phyloP scores from a whole-genome alignment of 2,113 vertebrate genomes.

The Turdus rufiventris region DNA sequence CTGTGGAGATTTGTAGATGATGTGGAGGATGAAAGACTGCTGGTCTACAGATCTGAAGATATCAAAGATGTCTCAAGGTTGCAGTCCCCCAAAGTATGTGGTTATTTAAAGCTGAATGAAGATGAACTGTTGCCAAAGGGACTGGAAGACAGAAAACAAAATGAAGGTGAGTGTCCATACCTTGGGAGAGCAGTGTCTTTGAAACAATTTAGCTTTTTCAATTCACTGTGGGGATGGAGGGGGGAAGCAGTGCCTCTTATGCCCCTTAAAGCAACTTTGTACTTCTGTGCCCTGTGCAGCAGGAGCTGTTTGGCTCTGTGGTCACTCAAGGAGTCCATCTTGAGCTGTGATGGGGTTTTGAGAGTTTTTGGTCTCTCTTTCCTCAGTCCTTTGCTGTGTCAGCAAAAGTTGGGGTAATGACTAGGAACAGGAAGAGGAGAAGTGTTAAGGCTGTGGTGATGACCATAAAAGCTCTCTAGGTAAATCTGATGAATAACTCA shows the following conservation, averaged over 20 bases:
- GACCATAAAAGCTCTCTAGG: background rate
- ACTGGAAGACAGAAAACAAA: conserved; percentile 28
- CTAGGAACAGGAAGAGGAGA: background rate
- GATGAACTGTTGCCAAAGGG: conserved; percentile 75
- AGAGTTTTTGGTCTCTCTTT: background rate
- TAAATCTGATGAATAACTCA: background rate
- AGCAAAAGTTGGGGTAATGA: background rate
- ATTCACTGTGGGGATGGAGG: background rate
- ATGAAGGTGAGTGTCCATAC: conserved; percentile 37
- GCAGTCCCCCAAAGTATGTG: conserved; percentile 91
- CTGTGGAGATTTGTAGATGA: conserved; percentile 91
- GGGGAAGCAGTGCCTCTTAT: background rate
- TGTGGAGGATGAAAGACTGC: conserved; percentile 77
- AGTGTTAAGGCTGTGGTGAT: background rate
- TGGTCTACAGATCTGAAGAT: conserved; percentile 94
- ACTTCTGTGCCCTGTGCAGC: background rate
- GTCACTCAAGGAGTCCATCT: background rate
- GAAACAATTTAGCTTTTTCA: background rate
- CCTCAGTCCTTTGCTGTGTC: background rate
- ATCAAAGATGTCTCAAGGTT: conserved; percentile 90
- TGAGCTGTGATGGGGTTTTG: background rate
- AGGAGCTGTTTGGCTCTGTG: background rate
- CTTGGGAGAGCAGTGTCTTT: background rate
- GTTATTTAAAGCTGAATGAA: conserved; percentile 80
- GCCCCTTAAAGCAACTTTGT: background rate